Conservation (phyloP, 2,797 vertebrate genomes). For the Rallus crepitans region DNA sequence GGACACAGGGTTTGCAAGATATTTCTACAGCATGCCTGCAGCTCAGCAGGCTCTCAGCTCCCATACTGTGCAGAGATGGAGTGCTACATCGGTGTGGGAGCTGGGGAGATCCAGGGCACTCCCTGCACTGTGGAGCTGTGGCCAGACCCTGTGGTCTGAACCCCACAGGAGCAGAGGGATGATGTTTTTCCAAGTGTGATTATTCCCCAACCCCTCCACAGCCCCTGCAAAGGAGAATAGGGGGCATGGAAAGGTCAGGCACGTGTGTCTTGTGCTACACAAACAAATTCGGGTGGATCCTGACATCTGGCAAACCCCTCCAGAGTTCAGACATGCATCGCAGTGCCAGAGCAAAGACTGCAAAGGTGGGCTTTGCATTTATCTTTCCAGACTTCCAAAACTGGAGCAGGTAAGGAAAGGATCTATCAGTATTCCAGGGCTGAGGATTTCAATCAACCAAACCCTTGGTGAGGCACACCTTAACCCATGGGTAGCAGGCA, state of each 20-base stretch:
- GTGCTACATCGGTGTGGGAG: fast-evolving
- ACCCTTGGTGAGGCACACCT: not conserved
- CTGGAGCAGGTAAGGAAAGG: not conserved
- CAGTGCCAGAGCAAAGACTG: not conserved
- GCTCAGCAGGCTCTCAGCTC: not conserved
- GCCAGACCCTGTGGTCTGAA: not conserved
- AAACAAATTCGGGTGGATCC: not conserved
- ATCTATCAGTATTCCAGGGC: not conserved
- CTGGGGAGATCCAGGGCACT: not conserved
- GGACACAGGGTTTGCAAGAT: not conserved
- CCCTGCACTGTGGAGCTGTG: not conserved
- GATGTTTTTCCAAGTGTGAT: not conserved
- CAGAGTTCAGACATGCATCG: not conserved
- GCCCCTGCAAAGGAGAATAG: not conserved
- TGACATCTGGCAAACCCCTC: not conserved
- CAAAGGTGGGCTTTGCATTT: too few species aligned
- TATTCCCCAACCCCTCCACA: not conserved
- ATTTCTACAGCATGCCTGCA: not conserved
- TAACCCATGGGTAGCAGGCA: not conserved
- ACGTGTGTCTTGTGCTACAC: fast-evolving
- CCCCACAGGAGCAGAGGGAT: not conserved
- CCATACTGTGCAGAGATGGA: fast-evolving
- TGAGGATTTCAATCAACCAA: not conserved
- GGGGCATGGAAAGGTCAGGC: not conserved
- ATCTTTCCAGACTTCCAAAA: too few species aligned